Conservation (phyloP, 2,113 vertebrate species). For the Boleophthalmus pectinirostris region DNA sequence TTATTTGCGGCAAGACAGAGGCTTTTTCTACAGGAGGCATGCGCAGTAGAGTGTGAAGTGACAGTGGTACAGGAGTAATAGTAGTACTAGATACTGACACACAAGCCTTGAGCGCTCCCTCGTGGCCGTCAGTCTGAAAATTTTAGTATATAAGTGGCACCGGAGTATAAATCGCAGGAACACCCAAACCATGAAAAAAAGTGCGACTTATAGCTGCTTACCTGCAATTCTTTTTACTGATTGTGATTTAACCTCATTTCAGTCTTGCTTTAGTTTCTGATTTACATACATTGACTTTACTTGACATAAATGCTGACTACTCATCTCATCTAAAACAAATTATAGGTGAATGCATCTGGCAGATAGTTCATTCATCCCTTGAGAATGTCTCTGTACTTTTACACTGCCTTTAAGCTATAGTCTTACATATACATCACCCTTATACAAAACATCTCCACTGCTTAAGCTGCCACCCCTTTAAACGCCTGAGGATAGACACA, state of each 20-base stretch:
- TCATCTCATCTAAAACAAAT: constrained; percentile 44
- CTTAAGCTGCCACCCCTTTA: constrained; percentile 20
- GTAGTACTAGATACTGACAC: too few species aligned
- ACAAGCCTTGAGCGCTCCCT: too few species aligned
- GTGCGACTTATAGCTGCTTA: too few species aligned
- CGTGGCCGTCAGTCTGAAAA: too few species aligned
- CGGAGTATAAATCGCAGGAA: too few species aligned
- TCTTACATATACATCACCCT: constrained; percentile 37
- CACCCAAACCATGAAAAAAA: too few species aligned
- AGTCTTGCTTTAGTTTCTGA: constrained; percentile 32
- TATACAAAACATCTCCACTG: constrained; percentile 55
- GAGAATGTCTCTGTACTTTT: constrained; percentile 41
- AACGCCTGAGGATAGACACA: constrained; percentile 27
- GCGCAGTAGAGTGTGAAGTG: too few species aligned
- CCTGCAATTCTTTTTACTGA: background rate
- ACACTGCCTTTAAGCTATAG: constrained; percentile 16
- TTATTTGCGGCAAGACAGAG: too few species aligned
- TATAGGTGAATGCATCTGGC: constrained; percentile 45
- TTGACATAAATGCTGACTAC: constrained; percentile 58
- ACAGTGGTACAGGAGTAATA: too few species aligned
- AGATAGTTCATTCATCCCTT: constrained; percentile 46
- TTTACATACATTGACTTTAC: constrained; percentile 51
- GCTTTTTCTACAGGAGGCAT: too few species aligned
- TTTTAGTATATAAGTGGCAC: too few species aligned
- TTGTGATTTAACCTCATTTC: constrained; percentile 29